These are phyloP conservation scores for Coluber constrictor DNA, from an alignment of 2,797 vertebrate genomes.

Conservation along the genomic window DNA sequence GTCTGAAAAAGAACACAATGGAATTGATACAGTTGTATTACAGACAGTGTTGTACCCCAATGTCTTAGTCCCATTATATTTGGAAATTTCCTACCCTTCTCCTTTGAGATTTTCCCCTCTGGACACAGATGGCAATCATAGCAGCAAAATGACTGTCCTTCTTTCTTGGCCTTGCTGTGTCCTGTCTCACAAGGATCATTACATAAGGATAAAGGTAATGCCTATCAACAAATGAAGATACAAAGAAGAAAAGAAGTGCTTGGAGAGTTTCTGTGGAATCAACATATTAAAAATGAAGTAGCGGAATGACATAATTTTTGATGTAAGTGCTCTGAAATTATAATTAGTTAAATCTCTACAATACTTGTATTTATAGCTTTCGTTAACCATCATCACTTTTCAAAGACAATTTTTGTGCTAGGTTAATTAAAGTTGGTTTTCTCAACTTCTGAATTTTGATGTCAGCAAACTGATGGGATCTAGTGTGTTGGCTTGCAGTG, in stretches of 20 bases:
- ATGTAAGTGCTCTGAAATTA: no score
- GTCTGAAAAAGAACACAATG: neutral
- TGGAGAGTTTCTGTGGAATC: neutral
- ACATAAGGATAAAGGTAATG: neutral
- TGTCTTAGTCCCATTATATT: neutral
- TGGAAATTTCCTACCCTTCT: neutral
- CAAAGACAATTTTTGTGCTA: no score
- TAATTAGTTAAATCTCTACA: no score
- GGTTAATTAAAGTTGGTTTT: no score
- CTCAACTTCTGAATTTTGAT: no score
- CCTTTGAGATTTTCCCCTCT: neutral
- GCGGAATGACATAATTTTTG: no score
- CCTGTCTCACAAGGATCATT: neutral
- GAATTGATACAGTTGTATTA: no score
- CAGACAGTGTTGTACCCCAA: no score
- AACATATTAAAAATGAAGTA: neutral
- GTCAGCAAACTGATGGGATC: no score
- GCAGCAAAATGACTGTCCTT: neutral
- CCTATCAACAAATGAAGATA: neutral
- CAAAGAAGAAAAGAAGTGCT: neutral
- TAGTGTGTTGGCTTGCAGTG: neutral
- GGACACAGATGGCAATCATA: neutral
- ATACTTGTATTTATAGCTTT: no score
- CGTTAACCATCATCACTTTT: no score
- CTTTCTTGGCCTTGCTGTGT: neutral